Base-by-base conservation (phyloP, 2,888 invertebrate genomes). In the Andrena camellia region DNA sequence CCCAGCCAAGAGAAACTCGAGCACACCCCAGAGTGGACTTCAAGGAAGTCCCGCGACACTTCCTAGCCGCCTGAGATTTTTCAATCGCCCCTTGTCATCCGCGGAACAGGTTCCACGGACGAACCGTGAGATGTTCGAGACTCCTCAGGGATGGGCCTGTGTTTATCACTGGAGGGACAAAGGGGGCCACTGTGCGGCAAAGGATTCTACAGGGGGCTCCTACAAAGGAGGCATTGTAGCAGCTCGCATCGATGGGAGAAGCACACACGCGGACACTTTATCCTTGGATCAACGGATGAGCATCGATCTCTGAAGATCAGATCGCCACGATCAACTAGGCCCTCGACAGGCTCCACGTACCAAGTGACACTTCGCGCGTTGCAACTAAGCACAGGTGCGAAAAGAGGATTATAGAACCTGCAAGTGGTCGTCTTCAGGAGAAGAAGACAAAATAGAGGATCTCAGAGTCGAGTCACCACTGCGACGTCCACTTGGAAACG, bases 101-200 rank as follows among this genome's bases (percentile, higher is more conserved):
- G 23, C 13, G 57, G 26, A 57, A 26, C 57, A 2, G 2, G 23
- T 57, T 57, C 57, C 26, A 2, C 35, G 20, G 20, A 20, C 20
- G 20, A 3, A 13, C 57, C 4, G 63, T 52, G 67, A 76, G 64
- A 52, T 26, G 52, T 62, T 68, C 57, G 33, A 69, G 80, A 64
- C 54, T 75, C 35, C 20, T 35, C 52, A 23, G n/a, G 64, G 69
- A 78, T 73, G 71, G 75, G 70, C 64, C 59, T 84, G 84, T 84
- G 84, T 84, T 86, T 86, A 86, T 86, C 84, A 82, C 78, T 33
- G 70, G 59, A 23, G 59, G 59, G 70, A 84, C 86, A 86, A 86
- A 86, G 84, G 57, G 57, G 20, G 63, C 59, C 42, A 81, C 84
- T 86, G 80, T 86, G 42, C 42, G 66, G 23, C 26, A 20, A 26